Conservation (phyloP, 2,113 vertebrate genomes). For the Caloenas nicobarica region DNA sequence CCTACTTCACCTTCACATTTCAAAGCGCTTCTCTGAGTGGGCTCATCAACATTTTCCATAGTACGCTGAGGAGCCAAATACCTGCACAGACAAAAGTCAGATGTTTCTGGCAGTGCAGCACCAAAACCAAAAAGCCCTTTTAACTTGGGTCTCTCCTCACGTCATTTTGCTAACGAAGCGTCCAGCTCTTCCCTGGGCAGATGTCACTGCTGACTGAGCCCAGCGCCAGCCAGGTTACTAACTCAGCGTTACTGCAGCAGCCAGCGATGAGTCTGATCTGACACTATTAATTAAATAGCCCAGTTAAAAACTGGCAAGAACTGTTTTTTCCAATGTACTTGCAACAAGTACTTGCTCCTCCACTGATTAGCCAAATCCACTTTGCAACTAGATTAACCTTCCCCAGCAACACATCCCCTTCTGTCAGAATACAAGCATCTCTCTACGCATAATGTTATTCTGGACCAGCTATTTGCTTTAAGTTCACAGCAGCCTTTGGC, state of each 20-base stretch:
- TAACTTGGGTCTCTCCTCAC: neutral
- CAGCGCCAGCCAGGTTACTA: neutral
- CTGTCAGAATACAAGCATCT: neutral
- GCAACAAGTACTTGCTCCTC: neutral
- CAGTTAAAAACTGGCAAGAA: neutral
- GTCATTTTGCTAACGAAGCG: neutral
- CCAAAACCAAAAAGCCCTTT: neutral
- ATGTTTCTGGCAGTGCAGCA: neutral
- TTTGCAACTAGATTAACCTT: neutral
- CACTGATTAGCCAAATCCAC: neutral
- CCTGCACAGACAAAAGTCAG: neutral
- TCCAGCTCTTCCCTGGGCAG: neutral
- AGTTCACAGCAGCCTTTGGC: neutral
- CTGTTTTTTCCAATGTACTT: neutral
- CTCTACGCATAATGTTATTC: accelerated
- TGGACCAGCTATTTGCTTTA: neutral
- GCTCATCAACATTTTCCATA: neutral
- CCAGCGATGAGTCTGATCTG: neutral
- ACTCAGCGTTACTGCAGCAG: neutral
- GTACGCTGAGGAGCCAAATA: neutral
- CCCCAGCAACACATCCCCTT: neutral
- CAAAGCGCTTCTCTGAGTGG: neutral
- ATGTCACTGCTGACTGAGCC: neutral
- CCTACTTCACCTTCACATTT: neutral
- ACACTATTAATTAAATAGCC: neutral